Conservation (phyloP, 2,888 invertebrate species). For the Acanthosoma haemorrhoidale region DNA sequence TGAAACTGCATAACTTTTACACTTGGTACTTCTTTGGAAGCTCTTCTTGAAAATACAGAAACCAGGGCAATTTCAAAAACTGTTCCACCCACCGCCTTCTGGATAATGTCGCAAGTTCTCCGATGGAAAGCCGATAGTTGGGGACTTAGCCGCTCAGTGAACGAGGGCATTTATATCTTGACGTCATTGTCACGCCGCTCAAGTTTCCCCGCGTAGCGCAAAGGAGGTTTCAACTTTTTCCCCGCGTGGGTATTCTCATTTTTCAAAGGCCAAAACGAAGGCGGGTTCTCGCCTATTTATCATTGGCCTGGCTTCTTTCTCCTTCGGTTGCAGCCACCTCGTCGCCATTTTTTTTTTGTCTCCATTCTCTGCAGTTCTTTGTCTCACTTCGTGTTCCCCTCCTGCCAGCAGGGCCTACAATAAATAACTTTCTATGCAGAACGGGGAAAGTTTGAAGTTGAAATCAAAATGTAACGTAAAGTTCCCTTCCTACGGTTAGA, state of each 20-base stretch:
- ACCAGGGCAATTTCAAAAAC: too few species aligned
- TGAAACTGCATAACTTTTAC: too few species aligned
- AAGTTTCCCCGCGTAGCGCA: not conserved
- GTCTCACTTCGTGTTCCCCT: too few species aligned
- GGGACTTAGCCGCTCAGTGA: not conserved
- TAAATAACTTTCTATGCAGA: not conserved
- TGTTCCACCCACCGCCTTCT: too few species aligned
- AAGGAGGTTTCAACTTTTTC: not conserved
- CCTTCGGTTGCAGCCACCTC: not conserved
- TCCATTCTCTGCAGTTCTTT: too few species aligned
- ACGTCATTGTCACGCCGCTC: slow-evolving; percentile 10
- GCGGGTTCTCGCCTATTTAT: not conserved
- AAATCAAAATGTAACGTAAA: too few species aligned
- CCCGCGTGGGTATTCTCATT: not conserved
- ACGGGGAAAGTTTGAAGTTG: not conserved
- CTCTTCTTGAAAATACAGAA: too few species aligned
- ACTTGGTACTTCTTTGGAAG: too few species aligned
- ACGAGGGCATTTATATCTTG: not conserved
- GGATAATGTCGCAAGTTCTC: not conserved
- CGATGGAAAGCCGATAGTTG: not conserved
- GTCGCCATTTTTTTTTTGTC: not conserved
- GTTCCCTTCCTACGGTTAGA: too few species aligned
- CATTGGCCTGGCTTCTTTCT: slow-evolving; percentile 6
- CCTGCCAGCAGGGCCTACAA: too few species aligned
- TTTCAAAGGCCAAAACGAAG: not conserved